These are phyloP conservation scores for Mungos mungo DNA, from an alignment of 2,113 vertebrate genomes.

Conservation along the genomic window DNA sequence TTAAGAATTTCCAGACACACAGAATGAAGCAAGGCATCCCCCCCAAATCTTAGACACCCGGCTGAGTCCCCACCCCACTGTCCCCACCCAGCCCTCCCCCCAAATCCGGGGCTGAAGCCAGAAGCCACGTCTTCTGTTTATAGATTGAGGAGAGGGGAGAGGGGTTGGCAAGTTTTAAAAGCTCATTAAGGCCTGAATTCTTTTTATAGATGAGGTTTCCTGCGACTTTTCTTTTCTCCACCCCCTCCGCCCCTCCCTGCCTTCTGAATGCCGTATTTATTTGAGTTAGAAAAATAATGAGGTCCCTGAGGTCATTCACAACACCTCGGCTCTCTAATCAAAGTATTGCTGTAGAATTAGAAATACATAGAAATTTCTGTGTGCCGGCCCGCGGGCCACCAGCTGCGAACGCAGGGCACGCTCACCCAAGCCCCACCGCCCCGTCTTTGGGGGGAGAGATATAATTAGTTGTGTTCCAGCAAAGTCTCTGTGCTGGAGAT, in stretches of 20 bases:
- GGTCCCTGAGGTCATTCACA: constrained; percentile 72
- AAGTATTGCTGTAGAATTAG: constrained; percentile 66
- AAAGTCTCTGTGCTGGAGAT: neutral
- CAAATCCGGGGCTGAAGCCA: neutral
- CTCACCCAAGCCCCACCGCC: neutral
- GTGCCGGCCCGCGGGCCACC: neutral
- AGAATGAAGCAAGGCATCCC: neutral
- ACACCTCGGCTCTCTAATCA: constrained; percentile 70
- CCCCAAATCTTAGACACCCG: neutral
- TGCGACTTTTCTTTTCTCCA: neutral
- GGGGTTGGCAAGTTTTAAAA: constrained; percentile 50
- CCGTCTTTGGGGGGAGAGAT: neutral
- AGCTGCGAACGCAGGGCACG: neutral
- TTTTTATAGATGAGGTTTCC: constrained; percentile 63
- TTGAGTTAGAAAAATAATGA: constrained; percentile 80
- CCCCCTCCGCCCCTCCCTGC: neutral
- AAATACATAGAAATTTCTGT: constrained; percentile 39
- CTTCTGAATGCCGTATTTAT: constrained; percentile 71
- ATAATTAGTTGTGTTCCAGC: constrained; percentile 46
- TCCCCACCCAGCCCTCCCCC: too few relatives aligned
- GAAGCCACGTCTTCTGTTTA: neutral
- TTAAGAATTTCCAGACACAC: neutral
- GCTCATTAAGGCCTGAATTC: constrained; percentile 56
- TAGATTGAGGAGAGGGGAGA: neutral
- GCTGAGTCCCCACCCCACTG: neutral